A percentile compares a stretch with the other conserved stretches of the same genome.
phyloP scores from a whole-genome alignment of 2,797 vertebrate genomes.

The Carapus acus region DNA sequence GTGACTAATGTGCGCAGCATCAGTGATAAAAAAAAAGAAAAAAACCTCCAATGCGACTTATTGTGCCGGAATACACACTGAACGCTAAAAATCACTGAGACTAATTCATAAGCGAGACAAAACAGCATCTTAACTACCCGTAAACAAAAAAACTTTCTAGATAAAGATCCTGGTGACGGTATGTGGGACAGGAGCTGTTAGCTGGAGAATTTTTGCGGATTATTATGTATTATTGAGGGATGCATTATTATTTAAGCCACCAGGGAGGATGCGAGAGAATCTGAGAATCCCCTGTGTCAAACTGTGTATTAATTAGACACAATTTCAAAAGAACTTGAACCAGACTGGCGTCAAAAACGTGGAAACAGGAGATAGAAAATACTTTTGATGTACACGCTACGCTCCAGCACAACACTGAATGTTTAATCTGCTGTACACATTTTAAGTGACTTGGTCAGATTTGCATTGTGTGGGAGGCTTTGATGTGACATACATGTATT shows the following conservation, averaged over 20 bases:
- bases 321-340: not conserved
- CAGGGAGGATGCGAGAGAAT: not conserved
- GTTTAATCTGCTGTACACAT: not conserved
- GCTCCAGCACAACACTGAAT: not conserved
- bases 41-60: no score
- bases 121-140: no score
- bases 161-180: no score
- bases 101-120: no score
- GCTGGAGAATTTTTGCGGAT: not conserved
- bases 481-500: not conserved
- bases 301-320: not conserved
- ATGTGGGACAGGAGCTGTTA: no score
- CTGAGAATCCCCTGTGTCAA: conserved; percentile 3
- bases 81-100: no score
- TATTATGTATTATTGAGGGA: not conserved
- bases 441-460: not conserved
- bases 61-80: no score
- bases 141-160: no score
- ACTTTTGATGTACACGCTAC: not conserved
- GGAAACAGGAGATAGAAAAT: not conserved
- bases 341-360: not conserved
- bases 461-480: no score
- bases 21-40: no score
- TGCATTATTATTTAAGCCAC: not conserved
- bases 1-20: not conserved